These are phyloP conservation scores for Drosophila buzzatii DNA, from an alignment of 2,888 invertebrate species.

Conservation along the genomic window DNA sequence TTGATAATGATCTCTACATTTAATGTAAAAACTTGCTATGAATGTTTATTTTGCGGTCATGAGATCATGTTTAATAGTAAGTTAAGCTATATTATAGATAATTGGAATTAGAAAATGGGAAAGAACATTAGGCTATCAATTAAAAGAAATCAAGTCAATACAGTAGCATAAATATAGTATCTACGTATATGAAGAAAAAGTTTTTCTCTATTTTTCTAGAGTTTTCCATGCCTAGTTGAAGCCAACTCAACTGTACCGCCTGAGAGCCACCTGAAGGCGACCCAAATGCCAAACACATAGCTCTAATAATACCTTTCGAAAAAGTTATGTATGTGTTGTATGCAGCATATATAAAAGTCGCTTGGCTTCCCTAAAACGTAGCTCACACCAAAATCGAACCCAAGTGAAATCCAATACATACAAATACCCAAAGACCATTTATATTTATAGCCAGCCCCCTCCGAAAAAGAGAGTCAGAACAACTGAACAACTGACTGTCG, in stretches of 20 bases:
- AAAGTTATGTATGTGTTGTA: slow-evolving; percentile 13
- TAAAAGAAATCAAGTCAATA: background rate
- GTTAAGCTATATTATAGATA: background rate
- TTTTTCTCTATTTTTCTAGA: background rate
- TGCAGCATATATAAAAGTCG: slow-evolving; percentile 16
- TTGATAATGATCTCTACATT: slow-evolving; percentile 6
- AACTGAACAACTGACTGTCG: slow-evolving; percentile 32
- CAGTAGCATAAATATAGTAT: background rate
- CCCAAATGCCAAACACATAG: background rate
- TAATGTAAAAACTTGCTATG: background rate
- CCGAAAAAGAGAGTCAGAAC: slow-evolving; percentile 37
- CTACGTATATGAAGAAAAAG: background rate
- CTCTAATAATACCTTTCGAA: slow-evolving; percentile 39
- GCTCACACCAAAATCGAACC: slow-evolving; percentile 61
- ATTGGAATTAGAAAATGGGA: background rate
- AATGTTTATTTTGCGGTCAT: background rate
- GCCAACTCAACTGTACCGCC: slow-evolving; percentile 42
- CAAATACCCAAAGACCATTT: slow-evolving; percentile 61
- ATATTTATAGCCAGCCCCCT: slow-evolving; percentile 63
- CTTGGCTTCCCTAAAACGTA: slow-evolving; percentile 40
- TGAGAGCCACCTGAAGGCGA: slow-evolving; percentile 7
- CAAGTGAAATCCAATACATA: slow-evolving; percentile 69
- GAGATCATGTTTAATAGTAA: slow-evolving; percentile 7
- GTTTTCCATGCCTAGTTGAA: too few species aligned
- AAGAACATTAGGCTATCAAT: background rate